Conservation (phyloP, 2,888 invertebrate genomes). For the Exocentrus adspersus region DNA sequence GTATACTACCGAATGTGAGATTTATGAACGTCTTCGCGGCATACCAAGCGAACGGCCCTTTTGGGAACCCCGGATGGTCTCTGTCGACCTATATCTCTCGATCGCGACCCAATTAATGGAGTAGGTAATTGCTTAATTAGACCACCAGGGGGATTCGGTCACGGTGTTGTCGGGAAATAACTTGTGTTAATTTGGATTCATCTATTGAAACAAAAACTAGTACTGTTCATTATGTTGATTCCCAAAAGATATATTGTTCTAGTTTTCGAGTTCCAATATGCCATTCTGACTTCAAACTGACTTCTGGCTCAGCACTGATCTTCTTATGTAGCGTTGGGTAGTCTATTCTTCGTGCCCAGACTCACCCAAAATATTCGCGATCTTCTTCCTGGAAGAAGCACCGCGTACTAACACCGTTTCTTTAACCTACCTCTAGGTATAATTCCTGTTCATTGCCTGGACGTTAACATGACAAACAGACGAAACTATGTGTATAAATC, state of each 20-base stretch:
- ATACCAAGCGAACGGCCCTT: conserved; percentile 48
- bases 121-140: conserved; percentile 47
- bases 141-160: conserved; percentile 37
- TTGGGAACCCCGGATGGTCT: conserved; percentile 32
- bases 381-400: conserved; percentile 39
- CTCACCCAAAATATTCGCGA: conserved; percentile 7
- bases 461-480: conserved; percentile 40
- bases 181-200: conserved; percentile 12
- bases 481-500: conserved; percentile 47
- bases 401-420: conserved; percentile 38
- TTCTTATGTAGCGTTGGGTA: conserved; percentile 7
- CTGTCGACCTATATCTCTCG: conserved; percentile 25
- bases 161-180: conserved; percentile 23
- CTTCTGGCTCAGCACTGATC: no score
- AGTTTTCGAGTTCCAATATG: no score
- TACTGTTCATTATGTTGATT: no score
- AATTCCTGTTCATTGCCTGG: conserved; percentile 24
- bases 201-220: no score
- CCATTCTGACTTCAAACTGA: no score
- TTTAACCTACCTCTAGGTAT: conserved; percentile 8
- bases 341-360: conserved; percentile 12
- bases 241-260: no score
- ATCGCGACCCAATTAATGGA: conserved; percentile 44
- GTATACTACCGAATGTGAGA: conserved; percentile 51
- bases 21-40: conserved; percentile 49